phyloP scores from a whole-genome alignment of 2,113 vertebrate genomes.

The Apus apus region DNA sequence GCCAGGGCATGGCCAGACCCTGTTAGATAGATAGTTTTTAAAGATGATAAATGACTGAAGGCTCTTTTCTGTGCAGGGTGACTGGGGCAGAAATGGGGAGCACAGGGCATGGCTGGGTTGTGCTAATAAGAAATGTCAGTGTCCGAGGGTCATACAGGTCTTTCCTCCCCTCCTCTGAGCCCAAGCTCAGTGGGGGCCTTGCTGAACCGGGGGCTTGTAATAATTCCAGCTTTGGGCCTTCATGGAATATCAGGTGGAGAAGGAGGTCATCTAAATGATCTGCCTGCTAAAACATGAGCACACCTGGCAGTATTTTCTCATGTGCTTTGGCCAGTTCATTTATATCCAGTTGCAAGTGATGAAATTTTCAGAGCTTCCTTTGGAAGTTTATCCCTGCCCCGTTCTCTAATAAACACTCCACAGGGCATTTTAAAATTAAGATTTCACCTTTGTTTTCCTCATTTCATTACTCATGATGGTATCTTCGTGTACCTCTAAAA shows the following conservation, averaged over 20 bases:
- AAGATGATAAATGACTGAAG: background rate
- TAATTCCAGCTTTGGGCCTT: background rate
- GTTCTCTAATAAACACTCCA: background rate
- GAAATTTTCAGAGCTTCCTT: constrained; percentile 1
- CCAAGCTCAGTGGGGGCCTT: background rate
- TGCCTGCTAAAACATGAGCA: background rate
- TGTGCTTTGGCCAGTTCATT: background rate
- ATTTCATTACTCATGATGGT: background rate
- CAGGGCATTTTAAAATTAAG: background rate
- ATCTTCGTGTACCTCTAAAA: background rate
- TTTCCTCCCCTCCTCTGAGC: background rate
- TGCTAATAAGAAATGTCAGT: background rate
- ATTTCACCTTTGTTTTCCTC: constrained; percentile 20
- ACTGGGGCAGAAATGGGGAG: background rate
- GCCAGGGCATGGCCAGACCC: background rate
- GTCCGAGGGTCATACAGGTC: background rate
- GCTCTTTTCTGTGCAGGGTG: background rate
- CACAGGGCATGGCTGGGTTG: background rate
- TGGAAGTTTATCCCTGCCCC: background rate
- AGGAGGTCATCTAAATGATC: background rate
- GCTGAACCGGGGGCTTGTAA: background rate
- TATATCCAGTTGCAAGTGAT: background rate
- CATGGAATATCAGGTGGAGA: background rate
- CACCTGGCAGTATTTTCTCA: background rate
- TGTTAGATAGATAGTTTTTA: background rate